phyloP scores from a whole-genome alignment of 2,113 vertebrate species.

The Cichladusa arquata region DNA sequence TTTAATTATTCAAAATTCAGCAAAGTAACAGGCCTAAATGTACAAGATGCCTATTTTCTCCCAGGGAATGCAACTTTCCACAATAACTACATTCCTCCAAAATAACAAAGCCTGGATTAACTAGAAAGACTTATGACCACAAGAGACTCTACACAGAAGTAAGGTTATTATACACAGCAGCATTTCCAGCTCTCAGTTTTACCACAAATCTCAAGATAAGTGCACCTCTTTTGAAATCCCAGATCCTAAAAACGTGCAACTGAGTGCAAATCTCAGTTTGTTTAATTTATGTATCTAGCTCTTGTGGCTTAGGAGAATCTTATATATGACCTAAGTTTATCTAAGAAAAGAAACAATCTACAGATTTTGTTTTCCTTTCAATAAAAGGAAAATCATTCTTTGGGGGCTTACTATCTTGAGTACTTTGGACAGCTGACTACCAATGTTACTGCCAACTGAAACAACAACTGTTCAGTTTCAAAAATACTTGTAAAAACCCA shows the following conservation, averaged over 20 bases:
- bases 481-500: slow-evolving; percentile 8
- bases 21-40: neutral
- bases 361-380: neutral
- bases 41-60: neutral
- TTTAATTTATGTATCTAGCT: slow-evolving; percentile 27
- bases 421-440: slow-evolving; percentile 34
- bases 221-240: slow-evolving; percentile 33
- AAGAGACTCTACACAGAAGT: slow-evolving; percentile 10
- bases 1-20: neutral
- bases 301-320: slow-evolving; percentile 20
- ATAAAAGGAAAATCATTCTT: slow-evolving; percentile 1
- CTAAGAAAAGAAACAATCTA: slow-evolving; percentile 29
- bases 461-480: neutral
- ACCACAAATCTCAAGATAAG: slow-evolving; percentile 43
- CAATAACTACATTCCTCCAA: neutral
- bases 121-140: neutral
- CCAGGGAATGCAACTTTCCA: neutral
- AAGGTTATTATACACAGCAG: neutral
- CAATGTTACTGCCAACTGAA: slow-evolving; percentile 34
- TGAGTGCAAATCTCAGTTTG: neutral
- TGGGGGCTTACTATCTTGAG: neutral
- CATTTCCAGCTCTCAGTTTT: neutral
- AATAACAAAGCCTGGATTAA: slow-evolving; percentile 43
- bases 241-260: slow-evolving; percentile 11
- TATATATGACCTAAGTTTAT: neutral